A percentile compares a stretch with the other conserved stretches of the same genome.
Evolutionary conservation across 2,113 vertebrate genomes (phyloP).

Genomic region (Protomyctophum bolini): DNA sequence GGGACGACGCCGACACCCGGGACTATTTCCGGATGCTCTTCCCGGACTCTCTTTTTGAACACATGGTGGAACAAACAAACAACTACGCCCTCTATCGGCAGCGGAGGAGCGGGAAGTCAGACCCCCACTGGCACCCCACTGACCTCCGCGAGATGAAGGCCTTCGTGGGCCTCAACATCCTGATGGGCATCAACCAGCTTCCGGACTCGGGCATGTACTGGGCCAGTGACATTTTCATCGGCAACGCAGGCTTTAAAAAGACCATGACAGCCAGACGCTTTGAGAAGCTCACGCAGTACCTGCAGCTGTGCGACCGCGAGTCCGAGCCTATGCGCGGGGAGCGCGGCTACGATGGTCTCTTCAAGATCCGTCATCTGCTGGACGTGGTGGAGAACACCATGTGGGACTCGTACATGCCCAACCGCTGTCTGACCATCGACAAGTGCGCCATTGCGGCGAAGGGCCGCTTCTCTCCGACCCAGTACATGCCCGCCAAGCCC

Average conservation of each 20-base stretch:
- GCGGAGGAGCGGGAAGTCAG: constrained; percentile 80
- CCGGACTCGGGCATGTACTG: constrained; percentile 84
- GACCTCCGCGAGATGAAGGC: constrained; percentile 82
- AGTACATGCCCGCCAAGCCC: constrained; percentile 83
- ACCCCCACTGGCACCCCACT: constrained; percentile 84
- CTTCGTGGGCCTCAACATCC: constrained; percentile 81
- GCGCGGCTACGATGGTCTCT: constrained; percentile 81
- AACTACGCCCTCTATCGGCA: constrained; percentile 86
- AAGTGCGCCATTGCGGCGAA: constrained; percentile 75
- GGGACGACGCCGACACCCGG: constrained; percentile 84
- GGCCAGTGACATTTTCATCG: constrained; percentile 84
- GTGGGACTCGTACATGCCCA: constrained; percentile 81
- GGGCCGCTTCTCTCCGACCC: constrained; percentile 78
- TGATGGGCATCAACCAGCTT: constrained; percentile 86
- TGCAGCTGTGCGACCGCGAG: constrained; percentile 81
- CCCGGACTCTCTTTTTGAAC: constrained; percentile 85
- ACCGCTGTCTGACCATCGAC: constrained; percentile 81
- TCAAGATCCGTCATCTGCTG: constrained; percentile 81
- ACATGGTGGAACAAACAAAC: constrained; percentile 89
- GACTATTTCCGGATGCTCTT: constrained; percentile 87
- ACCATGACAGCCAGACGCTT: constrained; percentile 83
- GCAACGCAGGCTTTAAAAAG: constrained; percentile 84
- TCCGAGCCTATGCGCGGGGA: constrained; percentile 76
- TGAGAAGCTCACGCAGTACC: constrained; percentile 82
- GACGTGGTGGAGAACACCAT: constrained; percentile 82